These are phyloP conservation scores for Eilema depressum DNA, from an alignment of 2,888 invertebrate species.

Conservation along the genomic window DNA sequence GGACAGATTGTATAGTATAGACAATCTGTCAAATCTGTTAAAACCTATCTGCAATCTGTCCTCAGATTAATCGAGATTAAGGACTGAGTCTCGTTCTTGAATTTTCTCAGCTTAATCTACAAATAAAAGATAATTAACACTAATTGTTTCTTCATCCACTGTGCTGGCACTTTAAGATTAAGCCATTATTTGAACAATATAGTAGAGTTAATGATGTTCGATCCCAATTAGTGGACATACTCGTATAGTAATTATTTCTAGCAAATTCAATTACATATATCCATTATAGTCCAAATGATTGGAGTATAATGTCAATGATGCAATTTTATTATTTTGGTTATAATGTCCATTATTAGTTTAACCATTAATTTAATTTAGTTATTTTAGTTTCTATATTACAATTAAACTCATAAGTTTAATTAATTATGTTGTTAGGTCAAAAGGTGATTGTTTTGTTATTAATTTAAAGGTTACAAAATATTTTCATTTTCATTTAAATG, in stretches of 20 bases:
- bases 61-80: no score
- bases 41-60: no score
- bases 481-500: neutral
- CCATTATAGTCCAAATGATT: neutral
- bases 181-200: neutral
- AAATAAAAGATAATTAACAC: no score
- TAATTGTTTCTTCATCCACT: neutral
- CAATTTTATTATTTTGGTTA: neutral
- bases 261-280: neutral
- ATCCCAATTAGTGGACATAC: neutral
- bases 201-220: neutral
- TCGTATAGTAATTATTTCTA: neutral
- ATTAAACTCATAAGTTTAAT: no score
- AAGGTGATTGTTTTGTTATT: no score
- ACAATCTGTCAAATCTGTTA: no score
- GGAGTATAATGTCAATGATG: neutral
- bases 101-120: no score
- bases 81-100: no score
- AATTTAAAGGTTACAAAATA: neutral
- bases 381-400: neutral
- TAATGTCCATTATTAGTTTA: neutral
- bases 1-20: no score
- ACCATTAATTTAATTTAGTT: no score
- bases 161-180: neutral
- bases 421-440: no score